phyloP scores from a whole-genome alignment of 2,797 vertebrate species.

The Platalea minor region DNA sequence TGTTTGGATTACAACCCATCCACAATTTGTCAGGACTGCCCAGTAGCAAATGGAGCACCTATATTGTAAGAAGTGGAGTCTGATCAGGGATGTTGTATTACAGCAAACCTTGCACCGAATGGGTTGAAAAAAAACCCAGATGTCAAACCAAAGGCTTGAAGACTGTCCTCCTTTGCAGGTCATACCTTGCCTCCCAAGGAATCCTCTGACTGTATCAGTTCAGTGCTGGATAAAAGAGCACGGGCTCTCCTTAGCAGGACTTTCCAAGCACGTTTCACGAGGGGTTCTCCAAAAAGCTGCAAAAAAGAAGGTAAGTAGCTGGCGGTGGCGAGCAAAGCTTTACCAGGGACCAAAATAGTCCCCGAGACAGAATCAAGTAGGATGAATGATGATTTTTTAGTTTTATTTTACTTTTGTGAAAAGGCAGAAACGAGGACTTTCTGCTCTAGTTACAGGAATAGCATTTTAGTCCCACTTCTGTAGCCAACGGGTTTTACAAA shows the following conservation, averaged over 20 bases:
- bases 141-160: not conserved
- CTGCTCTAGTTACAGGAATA: not conserved
- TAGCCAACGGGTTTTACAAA: not conserved
- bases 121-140: not conserved
- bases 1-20: not conserved
- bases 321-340: not conserved
- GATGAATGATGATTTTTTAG: not conserved
- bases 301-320: not conserved
- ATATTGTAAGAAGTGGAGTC: not conserved
- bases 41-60: not conserved
- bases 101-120: not conserved
- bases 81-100: not conserved
- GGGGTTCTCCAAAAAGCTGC: not conserved
- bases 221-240: not conserved
- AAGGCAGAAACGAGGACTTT: not conserved
- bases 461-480: not conserved
- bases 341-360: not conserved
- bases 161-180: not conserved
- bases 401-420: not conserved
- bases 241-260: not conserved
- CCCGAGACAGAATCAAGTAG: not conserved
- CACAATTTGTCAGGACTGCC: not conserved
- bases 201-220: not conserved
- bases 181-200: not conserved
- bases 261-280: not conserved